Conservation (phyloP, 2,797 vertebrate species). For the Acipenser transmontanus region DNA sequence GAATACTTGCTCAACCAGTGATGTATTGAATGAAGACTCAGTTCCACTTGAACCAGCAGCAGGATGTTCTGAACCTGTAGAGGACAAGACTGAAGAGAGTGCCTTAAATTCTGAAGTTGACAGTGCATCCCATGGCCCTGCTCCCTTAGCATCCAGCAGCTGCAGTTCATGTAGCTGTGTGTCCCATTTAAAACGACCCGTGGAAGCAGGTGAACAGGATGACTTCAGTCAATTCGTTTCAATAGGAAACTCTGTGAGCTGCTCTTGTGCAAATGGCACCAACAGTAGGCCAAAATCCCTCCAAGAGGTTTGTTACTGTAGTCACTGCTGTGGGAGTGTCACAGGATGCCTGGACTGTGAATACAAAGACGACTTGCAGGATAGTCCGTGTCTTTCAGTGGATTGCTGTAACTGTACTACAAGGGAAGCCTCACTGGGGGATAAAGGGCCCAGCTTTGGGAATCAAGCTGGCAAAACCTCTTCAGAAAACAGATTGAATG, state of each 20-base stretch:
- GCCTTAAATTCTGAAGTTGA: no score
- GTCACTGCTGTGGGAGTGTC: neutral
- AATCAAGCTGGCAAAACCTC: neutral
- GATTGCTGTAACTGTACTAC: conserved; percentile 25
- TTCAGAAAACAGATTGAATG: conserved; percentile 35
- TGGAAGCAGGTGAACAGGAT: conserved; percentile 87
- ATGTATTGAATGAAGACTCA: conserved; percentile 8
- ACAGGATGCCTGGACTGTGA: neutral
- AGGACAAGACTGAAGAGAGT: no score
- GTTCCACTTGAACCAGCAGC: no score
- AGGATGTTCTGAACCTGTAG: no score
- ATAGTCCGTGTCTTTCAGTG: conserved; percentile 34
- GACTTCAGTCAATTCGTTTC: conserved; percentile 81
- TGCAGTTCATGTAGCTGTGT: conserved; percentile 50
- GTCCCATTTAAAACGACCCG: conserved; percentile 61
- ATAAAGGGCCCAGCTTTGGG: conserved; percentile 24
- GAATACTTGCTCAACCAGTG: conserved; percentile 33
- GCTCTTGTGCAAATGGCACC: conserved; percentile 48
- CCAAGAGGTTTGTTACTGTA: neutral
- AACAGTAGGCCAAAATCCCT: neutral
- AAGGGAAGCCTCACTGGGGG: conserved; percentile 33
- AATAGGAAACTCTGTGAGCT: conserved; percentile 48
- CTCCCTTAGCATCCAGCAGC: conserved; percentile 24
- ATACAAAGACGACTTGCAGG: neutral
- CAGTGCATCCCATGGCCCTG: no score